Conservation (phyloP, 1,140 invertebrate species). For the Nasonia vitripennis region DNA sequence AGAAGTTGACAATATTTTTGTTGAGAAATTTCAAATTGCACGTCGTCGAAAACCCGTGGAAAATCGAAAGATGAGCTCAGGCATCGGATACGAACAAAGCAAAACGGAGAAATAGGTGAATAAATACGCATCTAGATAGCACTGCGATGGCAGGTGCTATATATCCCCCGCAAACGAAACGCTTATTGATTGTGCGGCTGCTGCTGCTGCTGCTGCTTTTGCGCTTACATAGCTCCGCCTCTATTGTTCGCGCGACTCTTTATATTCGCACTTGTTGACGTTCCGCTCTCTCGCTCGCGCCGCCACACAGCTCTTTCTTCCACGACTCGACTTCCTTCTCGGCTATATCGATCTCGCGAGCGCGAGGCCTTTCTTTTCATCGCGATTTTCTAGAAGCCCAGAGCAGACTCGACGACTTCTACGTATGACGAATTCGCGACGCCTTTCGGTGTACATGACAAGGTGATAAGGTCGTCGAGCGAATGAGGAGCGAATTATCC, state of each 20-base stretch:
- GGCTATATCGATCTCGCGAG: constrained; percentile 38
- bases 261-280: constrained; percentile 57
- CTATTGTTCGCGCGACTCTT: constrained; percentile 52
- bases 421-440: neutral
- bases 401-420: neutral
- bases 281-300: constrained; percentile 34
- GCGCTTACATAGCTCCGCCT: constrained; percentile 1
- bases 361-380: constrained; percentile 4
- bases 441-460: neutral
- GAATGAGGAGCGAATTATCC: neutral
- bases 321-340: constrained; percentile 37
- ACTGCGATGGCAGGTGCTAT: constrained; percentile 55
- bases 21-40: too few relatives aligned
- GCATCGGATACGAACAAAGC: neutral
- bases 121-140: neutral
- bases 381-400: too few relatives aligned
- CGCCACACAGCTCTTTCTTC: constrained; percentile 37
- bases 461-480: neutral
- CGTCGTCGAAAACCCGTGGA: too few relatives aligned
- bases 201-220: constrained; percentile 41
- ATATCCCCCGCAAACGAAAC: constrained; percentile 49
- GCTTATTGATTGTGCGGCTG: constrained; percentile 63
- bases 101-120: neutral
- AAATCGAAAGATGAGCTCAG: too few relatives aligned
- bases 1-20: too few relatives aligned